A percentile compares a stretch with the other conserved stretches of the same genome.
Conservation (phyloP, 2,888 invertebrate genomes). For the Barypeithes pellucidus region DNA sequence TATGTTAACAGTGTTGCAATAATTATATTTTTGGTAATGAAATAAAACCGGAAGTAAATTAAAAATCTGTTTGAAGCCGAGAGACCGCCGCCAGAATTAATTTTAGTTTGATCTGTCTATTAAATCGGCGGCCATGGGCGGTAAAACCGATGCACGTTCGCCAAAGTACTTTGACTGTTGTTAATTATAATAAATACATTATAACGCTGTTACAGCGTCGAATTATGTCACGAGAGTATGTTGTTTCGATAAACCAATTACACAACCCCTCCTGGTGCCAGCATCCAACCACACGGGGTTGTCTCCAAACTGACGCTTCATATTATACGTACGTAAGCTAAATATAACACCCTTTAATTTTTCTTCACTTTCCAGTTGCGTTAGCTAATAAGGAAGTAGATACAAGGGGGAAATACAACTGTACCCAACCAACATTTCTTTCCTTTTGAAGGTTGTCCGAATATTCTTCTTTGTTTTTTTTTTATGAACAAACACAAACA, state of each 20-base stretch:
- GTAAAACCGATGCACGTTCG: slow-evolving; percentile 28
- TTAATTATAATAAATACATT: slow-evolving; percentile 64
- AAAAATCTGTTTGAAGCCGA: slow-evolving; percentile 24
- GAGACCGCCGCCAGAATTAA: slow-evolving; percentile 17
- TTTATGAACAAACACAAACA: too few species aligned
- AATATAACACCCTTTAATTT: slow-evolving; percentile 6
- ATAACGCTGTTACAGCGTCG: slow-evolving; percentile 61
- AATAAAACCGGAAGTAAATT: too few species aligned
- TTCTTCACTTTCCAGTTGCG: not conserved
- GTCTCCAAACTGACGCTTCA: slow-evolving; percentile 55
- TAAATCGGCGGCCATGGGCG: slow-evolving; percentile 21
- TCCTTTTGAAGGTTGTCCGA: too few species aligned
- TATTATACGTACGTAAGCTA: slow-evolving; percentile 9
- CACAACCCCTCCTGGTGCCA: slow-evolving; percentile 64
- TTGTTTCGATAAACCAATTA: slow-evolving; percentile 66
- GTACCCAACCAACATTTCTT: too few species aligned
- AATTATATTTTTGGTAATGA: too few species aligned
- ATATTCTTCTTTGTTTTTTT: too few species aligned
- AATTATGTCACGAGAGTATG: slow-evolving; percentile 61
- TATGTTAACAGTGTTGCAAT: too few species aligned
- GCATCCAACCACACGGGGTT: slow-evolving; percentile 63
- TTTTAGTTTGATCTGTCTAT: slow-evolving; percentile 35
- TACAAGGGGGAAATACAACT: too few species aligned
- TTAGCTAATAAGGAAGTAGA: not conserved
- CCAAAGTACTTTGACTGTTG: slow-evolving; percentile 58